These are phyloP conservation scores for Eurytoma adleriae DNA, from an alignment of 2,888 invertebrate species.

Conservation along the genomic window DNA sequence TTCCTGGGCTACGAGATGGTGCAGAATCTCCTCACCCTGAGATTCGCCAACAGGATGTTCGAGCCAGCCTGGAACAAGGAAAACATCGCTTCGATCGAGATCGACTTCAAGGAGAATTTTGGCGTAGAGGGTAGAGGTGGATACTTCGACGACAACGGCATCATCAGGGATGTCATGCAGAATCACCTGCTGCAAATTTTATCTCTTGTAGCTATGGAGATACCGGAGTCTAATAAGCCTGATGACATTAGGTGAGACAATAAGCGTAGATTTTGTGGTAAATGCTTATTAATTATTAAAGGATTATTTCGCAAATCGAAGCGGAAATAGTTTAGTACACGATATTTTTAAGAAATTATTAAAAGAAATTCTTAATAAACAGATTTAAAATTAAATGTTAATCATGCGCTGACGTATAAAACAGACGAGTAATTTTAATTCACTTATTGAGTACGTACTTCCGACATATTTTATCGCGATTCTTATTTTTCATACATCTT, in stretches of 20 bases:
- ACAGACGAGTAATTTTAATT: too few relatives aligned
- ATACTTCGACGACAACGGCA: constrained; percentile 48
- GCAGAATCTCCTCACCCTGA: constrained; percentile 43
- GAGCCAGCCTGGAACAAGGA: constrained; percentile 38
- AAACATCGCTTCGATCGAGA: constrained; percentile 39
- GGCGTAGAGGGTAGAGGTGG: constrained; percentile 50
- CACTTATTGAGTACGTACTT: too few relatives aligned
- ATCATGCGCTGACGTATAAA: too few relatives aligned
- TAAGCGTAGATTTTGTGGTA: too few relatives aligned
- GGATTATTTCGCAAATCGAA: too few relatives aligned
- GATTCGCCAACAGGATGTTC: constrained; percentile 49
- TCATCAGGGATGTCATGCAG: constrained; percentile 54
- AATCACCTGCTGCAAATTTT: constrained; percentile 51
- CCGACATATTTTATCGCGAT: too few relatives aligned
- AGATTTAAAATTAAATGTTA: too few relatives aligned
- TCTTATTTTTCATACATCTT: too few relatives aligned
- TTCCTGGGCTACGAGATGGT: constrained; percentile 53
- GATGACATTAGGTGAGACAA: constrained; percentile 32
- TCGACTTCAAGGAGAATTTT: constrained; percentile 50
- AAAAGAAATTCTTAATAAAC: too few relatives aligned
- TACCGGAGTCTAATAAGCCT: constrained; percentile 14
- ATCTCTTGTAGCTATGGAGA: constrained; percentile 49
- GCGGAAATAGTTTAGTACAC: too few relatives aligned
- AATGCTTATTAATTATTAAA: too few relatives aligned
- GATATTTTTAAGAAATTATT: too few relatives aligned